phyloP scores from a whole-genome alignment of 2,888 invertebrate genomes.

The Pterostichus niger region DNA sequence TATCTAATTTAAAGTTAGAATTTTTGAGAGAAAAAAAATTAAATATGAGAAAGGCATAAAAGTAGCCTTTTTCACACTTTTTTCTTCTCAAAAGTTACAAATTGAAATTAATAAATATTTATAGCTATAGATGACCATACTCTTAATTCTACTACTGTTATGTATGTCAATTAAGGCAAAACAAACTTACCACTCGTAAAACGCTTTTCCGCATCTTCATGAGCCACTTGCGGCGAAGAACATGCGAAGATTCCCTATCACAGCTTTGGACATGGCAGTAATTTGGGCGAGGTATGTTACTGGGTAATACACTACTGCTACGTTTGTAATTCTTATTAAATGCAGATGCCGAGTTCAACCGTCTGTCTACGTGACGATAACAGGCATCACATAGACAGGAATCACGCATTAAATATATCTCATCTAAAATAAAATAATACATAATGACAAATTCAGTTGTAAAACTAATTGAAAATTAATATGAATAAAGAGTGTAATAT shows the following conservation, averaged over 20 bases:
- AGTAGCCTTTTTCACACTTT: too few species aligned
- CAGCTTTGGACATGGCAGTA: slow-evolving; percentile 85
- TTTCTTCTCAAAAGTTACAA: too few species aligned
- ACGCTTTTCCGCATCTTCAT: slow-evolving; percentile 85
- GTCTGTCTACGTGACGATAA: slow-evolving; percentile 91
- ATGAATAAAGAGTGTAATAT: too few species aligned
- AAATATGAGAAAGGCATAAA: too few species aligned
- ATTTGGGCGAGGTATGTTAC: slow-evolving; percentile 75
- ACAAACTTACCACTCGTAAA: slow-evolving; percentile 79
- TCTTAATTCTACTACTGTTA: too few species aligned
- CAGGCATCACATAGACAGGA: slow-evolving; percentile 94
- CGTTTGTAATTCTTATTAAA: slow-evolving; percentile 76
- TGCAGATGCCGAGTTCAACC: slow-evolving; percentile 86
- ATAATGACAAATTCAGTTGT: neutral
- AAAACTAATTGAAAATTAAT: too few species aligned
- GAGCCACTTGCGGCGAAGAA: slow-evolving; percentile 86
- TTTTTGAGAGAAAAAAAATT: too few species aligned
- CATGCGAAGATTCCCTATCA: slow-evolving; percentile 80
- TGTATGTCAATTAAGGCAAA: neutral
- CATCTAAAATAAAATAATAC: slow-evolving; percentile 79
- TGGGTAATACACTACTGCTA: slow-evolving; percentile 72
- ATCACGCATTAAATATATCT: slow-evolving; percentile 89
- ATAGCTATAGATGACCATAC: too few species aligned
- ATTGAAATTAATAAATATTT: too few species aligned
- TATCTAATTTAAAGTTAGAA: too few species aligned